phyloP scores from a whole-genome alignment of 2,113 vertebrate genomes.

The Indicator indicator region DNA sequence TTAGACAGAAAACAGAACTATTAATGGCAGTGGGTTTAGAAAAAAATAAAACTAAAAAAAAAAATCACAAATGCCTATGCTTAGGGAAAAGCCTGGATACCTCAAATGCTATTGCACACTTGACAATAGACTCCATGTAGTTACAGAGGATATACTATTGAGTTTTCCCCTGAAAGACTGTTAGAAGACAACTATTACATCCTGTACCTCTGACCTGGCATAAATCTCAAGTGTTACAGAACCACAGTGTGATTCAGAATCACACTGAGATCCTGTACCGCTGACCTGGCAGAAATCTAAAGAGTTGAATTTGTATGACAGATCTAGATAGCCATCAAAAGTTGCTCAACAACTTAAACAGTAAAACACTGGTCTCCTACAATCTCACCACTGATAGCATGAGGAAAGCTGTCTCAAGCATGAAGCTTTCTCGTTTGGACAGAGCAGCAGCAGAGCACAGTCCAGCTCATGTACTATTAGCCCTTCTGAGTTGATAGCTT shows the following conservation, averaged over 20 bases:
- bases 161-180: neutral
- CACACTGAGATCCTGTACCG: neutral
- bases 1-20: neutral
- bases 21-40: neutral
- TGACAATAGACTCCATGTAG: neutral
- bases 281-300: neutral
- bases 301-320: neutral
- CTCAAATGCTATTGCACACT: neutral
- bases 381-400: neutral
- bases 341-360: neutral
- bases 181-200: neutral
- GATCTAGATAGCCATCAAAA: neutral
- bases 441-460: neutral
- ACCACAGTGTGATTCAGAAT: no score
- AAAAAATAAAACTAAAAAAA: neutral
- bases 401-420: neutral
- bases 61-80: neutral
- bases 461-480: neutral
- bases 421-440: neutral
- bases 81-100: neutral
- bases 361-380: neutral
- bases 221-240: neutral
- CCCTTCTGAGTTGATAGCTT: neutral
- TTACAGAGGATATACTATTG: accelerated
- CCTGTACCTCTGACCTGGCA: neutral